These are phyloP conservation scores for Ceyx margarethae DNA, from an alignment of 2,113 vertebrate species.

Conservation along the genomic window DNA sequence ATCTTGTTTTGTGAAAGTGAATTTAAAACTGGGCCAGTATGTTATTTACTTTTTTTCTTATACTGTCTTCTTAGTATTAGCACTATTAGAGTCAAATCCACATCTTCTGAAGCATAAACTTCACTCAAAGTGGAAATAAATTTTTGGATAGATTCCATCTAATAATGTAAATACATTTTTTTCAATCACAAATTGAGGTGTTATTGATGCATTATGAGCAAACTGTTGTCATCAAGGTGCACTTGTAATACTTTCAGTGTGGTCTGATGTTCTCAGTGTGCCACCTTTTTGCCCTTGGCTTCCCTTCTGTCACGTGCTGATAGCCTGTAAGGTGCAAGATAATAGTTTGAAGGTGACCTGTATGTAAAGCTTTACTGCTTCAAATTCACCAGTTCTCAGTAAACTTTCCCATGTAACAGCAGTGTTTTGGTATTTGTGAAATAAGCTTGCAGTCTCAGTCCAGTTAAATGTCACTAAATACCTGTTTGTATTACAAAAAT, in stretches of 20 bases:
- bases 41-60: neutral
- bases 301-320: neutral
- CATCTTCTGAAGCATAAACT: neutral
- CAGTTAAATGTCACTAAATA: neutral
- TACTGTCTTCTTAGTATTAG: neutral
- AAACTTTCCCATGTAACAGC: neutral
- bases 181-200: neutral
- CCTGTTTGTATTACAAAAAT: neutral
- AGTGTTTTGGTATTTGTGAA: neutral
- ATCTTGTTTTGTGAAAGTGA: neutral
- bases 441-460: neutral
- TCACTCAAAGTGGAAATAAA: neutral
- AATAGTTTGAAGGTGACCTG: neutral
- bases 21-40: neutral
- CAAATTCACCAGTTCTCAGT: neutral
- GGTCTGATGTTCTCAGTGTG: neutral
- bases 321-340: neutral
- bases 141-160: neutral
- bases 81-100: neutral
- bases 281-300: neutral
- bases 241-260: neutral
- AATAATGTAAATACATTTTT: neutral
- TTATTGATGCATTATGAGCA: neutral
- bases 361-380: neutral
- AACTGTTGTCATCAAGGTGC: neutral